Evolutionary conservation across 2,888 invertebrate genomes (phyloP), one percentile per base, ranked within the genome.

Genomic region (Myopa testacea): DNA sequence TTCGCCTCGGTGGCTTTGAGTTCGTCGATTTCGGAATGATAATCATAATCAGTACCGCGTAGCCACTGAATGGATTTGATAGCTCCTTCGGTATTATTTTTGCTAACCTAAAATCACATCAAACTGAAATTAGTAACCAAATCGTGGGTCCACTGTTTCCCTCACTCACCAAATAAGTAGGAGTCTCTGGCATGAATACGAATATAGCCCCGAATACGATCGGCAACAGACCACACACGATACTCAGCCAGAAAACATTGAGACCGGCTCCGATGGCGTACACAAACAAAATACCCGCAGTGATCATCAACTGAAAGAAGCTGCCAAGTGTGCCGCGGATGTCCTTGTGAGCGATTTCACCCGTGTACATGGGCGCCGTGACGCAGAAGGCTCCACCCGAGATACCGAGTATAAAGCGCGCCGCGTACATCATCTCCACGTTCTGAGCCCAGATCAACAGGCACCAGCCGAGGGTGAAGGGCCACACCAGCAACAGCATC

Each of bases 171-270:
- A 93, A 90, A 86, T 91, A 95, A 50, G 92, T 92, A 0, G 98
- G 97, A 3, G 95, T 93, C 88, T 98, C 98, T 0, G 97, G 98
- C 92, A 97, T 94, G 82, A 95, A 94, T 84, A 94, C 91, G 89
- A 96, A 95, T 0, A 94, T 89, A 0, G 91, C 82, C 0, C 93
- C 93, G 82, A 95, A 94, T 6, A 95, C 82, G 0, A 95, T 84
- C 0, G 96, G 89, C 14, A 89, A 69, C 45, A 85, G 7, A 19
- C 82, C 87, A 71, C 87, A 87, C 0, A 88, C 81, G 4, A 89
- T 71, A 67, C 86, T 88, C 80, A 86, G 81, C 78, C 79, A 79
- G 68, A 85, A 86, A 4, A 88, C 86, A 45, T 81, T 72, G 0
- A 87, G 75, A 10, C 84, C 84, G 0, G 86, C 83, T 6, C 89